Conservation (phyloP, 2,113 vertebrate genomes). For the Rhagologus leucostigma region DNA sequence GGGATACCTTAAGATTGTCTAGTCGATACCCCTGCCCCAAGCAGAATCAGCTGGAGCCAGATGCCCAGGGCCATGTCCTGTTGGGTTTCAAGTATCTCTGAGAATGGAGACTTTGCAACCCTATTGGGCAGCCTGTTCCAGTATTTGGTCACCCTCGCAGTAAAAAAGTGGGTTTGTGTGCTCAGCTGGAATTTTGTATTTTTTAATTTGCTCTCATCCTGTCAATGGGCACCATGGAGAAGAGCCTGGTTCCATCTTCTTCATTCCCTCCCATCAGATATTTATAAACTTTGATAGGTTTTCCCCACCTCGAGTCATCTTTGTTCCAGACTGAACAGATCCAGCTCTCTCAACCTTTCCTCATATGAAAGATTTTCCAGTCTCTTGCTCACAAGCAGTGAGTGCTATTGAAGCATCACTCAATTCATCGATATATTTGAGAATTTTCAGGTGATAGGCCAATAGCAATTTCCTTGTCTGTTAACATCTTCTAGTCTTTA, state of each 20-base stretch:
- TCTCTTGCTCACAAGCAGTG: neutral
- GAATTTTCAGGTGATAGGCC: neutral
- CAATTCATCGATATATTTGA: neutral
- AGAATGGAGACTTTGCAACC: neutral
- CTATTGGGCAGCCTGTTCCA: neutral
- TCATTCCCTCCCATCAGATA: neutral
- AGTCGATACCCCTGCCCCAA: neutral
- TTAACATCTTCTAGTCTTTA: neutral
- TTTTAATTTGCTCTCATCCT: neutral
- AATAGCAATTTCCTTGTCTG: neutral
- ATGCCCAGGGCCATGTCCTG: neutral
- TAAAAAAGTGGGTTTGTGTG: neutral
- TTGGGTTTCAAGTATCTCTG: neutral
- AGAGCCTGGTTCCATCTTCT: neutral
- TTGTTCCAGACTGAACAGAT: neutral
- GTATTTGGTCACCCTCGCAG: neutral
- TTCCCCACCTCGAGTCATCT: rapidly evolving
- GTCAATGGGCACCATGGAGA: neutral
- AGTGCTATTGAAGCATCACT: neutral
- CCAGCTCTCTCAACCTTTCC: neutral
- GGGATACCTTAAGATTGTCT: neutral
- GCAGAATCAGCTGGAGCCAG: neutral
- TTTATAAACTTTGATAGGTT: neutral
- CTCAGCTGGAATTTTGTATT: neutral
- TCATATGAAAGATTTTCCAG: neutral